Evolutionary conservation across 2,797 vertebrate genomes (phyloP).

Genomic region (Falco columbarius): DNA sequence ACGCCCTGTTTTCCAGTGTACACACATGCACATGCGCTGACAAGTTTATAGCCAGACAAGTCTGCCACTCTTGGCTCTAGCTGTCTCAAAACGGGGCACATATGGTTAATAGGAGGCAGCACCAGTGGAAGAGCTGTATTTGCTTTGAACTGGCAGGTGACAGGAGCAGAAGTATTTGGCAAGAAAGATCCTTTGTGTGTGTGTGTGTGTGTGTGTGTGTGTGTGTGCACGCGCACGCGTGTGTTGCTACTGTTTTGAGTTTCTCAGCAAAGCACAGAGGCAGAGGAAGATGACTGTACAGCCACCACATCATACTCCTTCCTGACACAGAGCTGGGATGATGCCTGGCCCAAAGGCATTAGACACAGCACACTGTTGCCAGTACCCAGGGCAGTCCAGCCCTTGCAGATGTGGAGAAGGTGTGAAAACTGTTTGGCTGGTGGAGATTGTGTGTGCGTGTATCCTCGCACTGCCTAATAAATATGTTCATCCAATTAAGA

Average conservation of each 20-base stretch:
- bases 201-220: no score
- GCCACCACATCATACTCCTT: not conserved
- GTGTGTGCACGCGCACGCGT: not conserved
- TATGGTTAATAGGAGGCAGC: not conserved
- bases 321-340: not conserved
- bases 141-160: slow-evolving; percentile 42
- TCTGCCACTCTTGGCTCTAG: not conserved
- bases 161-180: not conserved
- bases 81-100: not conserved
- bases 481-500: slow-evolving; percentile 81
- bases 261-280: not conserved
- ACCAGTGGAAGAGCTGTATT: not conserved
- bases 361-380: not conserved
- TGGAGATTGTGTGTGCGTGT: not conserved
- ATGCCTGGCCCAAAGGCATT: not conserved
- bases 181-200: not conserved
- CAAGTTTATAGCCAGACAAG: not conserved
- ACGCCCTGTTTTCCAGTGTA: not conserved
- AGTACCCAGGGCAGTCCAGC: not conserved
- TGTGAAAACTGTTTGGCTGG: not conserved
- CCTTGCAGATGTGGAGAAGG: not conserved
- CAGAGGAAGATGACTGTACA: not conserved
- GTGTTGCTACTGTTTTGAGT: not conserved
- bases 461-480: slow-evolving; percentile 64
- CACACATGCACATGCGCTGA: fast-evolving